Percentiles rank a stretch among this genome's conserved stretches.
These are phyloP conservation scores for Aspidiotus destructor DNA, from an alignment of 2,888 invertebrate genomes.

Conservation along the genomic window DNA sequence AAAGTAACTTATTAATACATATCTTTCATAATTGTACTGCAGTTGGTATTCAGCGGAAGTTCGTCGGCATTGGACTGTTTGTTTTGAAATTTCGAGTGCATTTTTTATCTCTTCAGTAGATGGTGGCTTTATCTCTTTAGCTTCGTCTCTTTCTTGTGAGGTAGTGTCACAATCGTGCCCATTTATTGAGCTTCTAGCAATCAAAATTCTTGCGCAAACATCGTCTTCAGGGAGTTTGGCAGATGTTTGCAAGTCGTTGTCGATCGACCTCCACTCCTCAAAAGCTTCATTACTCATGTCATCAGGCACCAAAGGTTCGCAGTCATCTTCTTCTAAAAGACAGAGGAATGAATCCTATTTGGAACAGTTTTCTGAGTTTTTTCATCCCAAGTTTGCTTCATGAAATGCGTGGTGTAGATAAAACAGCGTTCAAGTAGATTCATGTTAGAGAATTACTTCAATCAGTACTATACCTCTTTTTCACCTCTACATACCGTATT, in stretches of 20 bases:
- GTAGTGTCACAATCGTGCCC: background rate
- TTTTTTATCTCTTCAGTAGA: background rate
- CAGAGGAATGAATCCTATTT: background rate
- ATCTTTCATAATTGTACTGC: background rate
- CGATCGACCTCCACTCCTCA: background rate
- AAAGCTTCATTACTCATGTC: slow-evolving; percentile 1
- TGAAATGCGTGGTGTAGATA: too few relatives aligned
- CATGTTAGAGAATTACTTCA: background rate
- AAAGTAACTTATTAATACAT: background rate
- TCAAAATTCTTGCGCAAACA: background rate
- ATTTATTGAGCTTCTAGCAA: background rate
- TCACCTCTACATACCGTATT: background rate
- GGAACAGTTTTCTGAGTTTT: background rate
- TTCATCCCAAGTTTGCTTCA: too few relatives aligned
- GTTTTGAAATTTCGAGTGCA: background rate
- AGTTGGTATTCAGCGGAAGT: background rate
- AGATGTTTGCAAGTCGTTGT: background rate
- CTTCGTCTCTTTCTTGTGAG: background rate
- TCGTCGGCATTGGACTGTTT: background rate
- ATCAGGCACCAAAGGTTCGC: background rate
- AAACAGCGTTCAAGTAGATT: too few relatives aligned
- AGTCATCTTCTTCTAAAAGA: background rate
- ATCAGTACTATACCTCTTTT: background rate
- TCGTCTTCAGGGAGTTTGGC: background rate
- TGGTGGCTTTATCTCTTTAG: background rate